Evolutionary conservation across 2,888 invertebrate genomes (phyloP).

Genomic region (Hypsopygia costalis): DNA sequence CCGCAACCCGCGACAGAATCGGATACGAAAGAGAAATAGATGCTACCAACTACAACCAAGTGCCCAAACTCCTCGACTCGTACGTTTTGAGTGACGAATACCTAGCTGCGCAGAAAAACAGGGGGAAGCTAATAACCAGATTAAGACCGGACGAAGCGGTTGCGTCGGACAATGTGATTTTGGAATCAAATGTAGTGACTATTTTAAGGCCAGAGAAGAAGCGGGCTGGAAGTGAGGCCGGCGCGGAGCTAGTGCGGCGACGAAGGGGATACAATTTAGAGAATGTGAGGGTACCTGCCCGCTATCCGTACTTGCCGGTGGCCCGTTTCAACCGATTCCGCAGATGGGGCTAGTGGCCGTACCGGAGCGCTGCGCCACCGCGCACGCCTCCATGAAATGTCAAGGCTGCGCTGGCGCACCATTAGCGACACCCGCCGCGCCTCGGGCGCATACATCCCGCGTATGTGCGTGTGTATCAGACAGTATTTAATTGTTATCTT

Average conservation of each 20-base stretch:
- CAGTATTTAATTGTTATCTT: slow-evolving; percentile 47
- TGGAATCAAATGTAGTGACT: slow-evolving; percentile 66
- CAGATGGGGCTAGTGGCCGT: slow-evolving; percentile 67
- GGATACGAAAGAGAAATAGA: slow-evolving; percentile 71
- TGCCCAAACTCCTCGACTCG: slow-evolving; percentile 47
- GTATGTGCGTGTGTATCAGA: slow-evolving; percentile 36
- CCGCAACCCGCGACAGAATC: slow-evolving; percentile 49
- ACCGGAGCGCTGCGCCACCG: slow-evolving; percentile 20
- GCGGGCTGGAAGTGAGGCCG: slow-evolving; percentile 33
- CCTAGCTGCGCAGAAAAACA: slow-evolving; percentile 55
- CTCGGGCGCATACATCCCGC: slow-evolving; percentile 30
- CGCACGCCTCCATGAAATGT: slow-evolving; percentile 52
- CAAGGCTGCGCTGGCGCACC: slow-evolving; percentile 61
- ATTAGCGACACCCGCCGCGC: slow-evolving; percentile 35
- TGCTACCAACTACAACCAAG: slow-evolving; percentile 52
- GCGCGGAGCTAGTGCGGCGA: slow-evolving; percentile 51
- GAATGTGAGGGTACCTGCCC: slow-evolving; percentile 70
- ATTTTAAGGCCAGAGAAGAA: slow-evolving; percentile 54
- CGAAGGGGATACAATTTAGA: slow-evolving; percentile 74
- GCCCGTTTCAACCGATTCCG: slow-evolving; percentile 65
- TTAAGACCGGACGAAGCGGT: slow-evolving; percentile 56
- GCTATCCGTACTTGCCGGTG: slow-evolving; percentile 70
- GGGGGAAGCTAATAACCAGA: slow-evolving; percentile 64
- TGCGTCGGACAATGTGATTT: slow-evolving; percentile 61
- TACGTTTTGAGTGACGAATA: slow-evolving; percentile 56